phyloP scores from a whole-genome alignment of 2,113 vertebrate genomes.

The Xiphophorus maculatus region DNA sequence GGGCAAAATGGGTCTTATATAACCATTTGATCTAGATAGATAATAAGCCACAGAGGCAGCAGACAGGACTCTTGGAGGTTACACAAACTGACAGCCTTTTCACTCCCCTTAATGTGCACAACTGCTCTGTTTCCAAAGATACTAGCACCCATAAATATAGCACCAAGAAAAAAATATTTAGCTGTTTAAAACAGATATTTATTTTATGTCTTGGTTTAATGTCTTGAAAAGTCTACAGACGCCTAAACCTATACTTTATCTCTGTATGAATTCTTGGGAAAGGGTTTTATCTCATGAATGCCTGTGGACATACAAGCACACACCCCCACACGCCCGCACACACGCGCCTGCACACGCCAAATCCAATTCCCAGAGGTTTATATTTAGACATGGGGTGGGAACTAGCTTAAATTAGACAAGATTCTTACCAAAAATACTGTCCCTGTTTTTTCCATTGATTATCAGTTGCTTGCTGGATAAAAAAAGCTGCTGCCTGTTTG shows the following conservation, averaged over 20 bases:
- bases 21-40: conserved; percentile 44
- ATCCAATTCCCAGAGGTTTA: conserved; percentile 62
- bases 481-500: neutral
- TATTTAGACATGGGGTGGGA: conserved; percentile 56
- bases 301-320: conserved; percentile 18
- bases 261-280: conserved; percentile 14
- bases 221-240: neutral
- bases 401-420: conserved; percentile 45
- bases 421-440: conserved; percentile 39
- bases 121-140: conserved; percentile 17
- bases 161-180: conserved; percentile 8
- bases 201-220: conserved; percentile 4
- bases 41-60: conserved; percentile 63
- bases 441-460: conserved; percentile 47
- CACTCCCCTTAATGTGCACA: conserved; percentile 15
- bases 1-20: conserved; percentile 42
- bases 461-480: conserved; percentile 14
- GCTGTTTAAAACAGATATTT: neutral
- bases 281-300: conserved; percentile 37
- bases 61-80: conserved; percentile 37
- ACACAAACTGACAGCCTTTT: conserved; percentile 47
- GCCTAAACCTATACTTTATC: neutral
- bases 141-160: neutral
- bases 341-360: neutral
- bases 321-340: no score